Evolutionary conservation across 1,140 invertebrate genomes (phyloP), one percentile per base, ranked within the genome.

Genomic region (Archegozetes longisetosus): DNA sequence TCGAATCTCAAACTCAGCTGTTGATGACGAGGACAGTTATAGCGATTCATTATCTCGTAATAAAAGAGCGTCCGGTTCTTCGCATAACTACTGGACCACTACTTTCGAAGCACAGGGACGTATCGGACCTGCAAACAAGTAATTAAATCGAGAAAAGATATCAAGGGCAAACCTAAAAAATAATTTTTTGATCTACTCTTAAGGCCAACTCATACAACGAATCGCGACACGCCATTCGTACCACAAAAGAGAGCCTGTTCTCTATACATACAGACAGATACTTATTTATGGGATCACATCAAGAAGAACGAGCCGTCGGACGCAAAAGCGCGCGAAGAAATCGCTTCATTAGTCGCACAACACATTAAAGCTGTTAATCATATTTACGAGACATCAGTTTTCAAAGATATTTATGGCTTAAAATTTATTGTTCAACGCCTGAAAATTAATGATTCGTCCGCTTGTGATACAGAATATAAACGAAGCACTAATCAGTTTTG

Each of bases 301-400:
- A 73, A 75, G 26, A 77, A 80, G 64, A 77, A 75, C 66, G 72
- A 73, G 60, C 62, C 69, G 29, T 73, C 78, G 64, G 69, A 74
- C 49, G 84, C 84, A 69, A 92, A 91, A 75, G 93, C 89, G 6
- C 77, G 87, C 53, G 93, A 98, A 74, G 94, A 98, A 78, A 98
- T 98, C 69, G 78, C 94, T 58, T 92, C 91, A 0, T 76, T 98
- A 60, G 96, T 98, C 72, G 89, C 92, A 46, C 92, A 93, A 73
- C 95, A 98, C 72, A 92, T 98, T 51, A 94, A 92, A 67, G 94
- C 93, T 57, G 90, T 98, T 64, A 98, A 97, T 78, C 88, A 88
- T 70, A 98, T 98, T 71, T 98, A 98, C 74, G 80, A 86, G 65
- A 85, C 88, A 71, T 96, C 93, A 32, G 85, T 84, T 70, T 98